phyloP scores from a whole-genome alignment of 2,888 invertebrate genomes.

The Rugalucina vietnamica region DNA sequence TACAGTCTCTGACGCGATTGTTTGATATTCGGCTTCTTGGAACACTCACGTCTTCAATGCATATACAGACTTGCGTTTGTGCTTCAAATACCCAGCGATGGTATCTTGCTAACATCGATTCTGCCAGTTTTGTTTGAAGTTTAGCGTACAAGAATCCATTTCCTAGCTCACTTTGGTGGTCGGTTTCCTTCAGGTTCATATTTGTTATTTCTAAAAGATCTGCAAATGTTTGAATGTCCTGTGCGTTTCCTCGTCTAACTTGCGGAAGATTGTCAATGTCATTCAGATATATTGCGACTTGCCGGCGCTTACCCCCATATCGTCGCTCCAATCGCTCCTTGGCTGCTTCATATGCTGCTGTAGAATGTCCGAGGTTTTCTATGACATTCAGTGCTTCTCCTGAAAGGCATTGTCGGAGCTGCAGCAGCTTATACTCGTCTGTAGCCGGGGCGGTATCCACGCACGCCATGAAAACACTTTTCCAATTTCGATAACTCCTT shows the following conservation, averaged over 20 bases:
- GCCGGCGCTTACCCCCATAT: slow-evolving; percentile 1
- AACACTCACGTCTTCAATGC: slow-evolving; percentile 7
- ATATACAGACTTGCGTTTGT: slow-evolving; percentile 10
- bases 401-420: slow-evolving; percentile 23
- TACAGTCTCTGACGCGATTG: slow-evolving; percentile 22
- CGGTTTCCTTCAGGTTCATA: slow-evolving; percentile 4
- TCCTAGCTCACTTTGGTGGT: not conserved
- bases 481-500: slow-evolving; percentile 19
- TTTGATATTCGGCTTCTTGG: slow-evolving; percentile 19
- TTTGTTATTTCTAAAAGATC: slow-evolving; percentile 17
- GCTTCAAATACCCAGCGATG: slow-evolving; percentile 30
- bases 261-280: not conserved
- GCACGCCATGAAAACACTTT: not conserved
- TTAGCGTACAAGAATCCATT: not conserved
- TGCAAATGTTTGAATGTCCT: slow-evolving; percentile 12
- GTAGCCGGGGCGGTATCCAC: slow-evolving; percentile 18
- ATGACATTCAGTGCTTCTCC: slow-evolving; percentile 20
- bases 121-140: slow-evolving; percentile 16
- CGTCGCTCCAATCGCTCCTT: slow-evolving; percentile 28
- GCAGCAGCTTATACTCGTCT: slow-evolving; percentile 19
- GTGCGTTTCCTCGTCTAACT: not conserved
- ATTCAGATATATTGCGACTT: slow-evolving; percentile 1
- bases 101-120: slow-evolving; percentile 28
- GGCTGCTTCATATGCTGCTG: slow-evolving; percentile 12
- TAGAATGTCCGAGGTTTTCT: slow-evolving; percentile 31